Evolutionary conservation across 2,888 invertebrate species (phyloP), one percentile per base, ranked within the genome.

Genomic region (Eupithecia pulchellata): DNA sequence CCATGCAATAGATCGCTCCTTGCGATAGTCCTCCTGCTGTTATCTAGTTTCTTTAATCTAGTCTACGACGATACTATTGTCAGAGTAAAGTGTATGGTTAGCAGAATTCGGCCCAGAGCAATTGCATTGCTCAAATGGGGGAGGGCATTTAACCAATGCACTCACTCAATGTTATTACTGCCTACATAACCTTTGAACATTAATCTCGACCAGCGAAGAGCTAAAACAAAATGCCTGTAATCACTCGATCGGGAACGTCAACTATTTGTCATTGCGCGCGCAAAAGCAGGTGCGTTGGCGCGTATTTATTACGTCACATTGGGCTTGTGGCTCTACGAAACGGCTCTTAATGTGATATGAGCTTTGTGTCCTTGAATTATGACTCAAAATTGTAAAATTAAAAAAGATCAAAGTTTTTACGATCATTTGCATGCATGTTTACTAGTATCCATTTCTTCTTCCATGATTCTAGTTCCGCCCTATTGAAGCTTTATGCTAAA

Each of bases 201-300:
- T 65, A 69, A 69, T 72, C 68, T 69, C 61, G 68, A 57, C 52
- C 47, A 58, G 64, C 57, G 61, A 69, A 52, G 42, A 71, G 69
- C 69, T 63, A 72, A 76, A 77, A 77, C 79, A 80, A 79, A 78
- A 81, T 81, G 78, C 77, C 74, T 66, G 78, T 76, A 81, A 81
- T 85, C 81, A 81, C 79, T 75, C 72, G 80, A 77, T 78, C 77
- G 76, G 75, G 77, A 82, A 82, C 79, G 80, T 81, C 81, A 82
- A 81, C 84, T 84, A 88, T 88, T 88, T 88, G 89, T 89, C 88
- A 85, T 83, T 81, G 80, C 76, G 78, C 77, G 85, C 76, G 82
- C 84, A 84, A 84, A 85, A 83, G 85, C 89, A 87, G 86, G 86
- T 89, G 89, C 86, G 79, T 84, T 83, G 81, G 82, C 80, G 82